Conservation (phyloP, 1,140 invertebrate species). For the Araneus ventricosus region DNA sequence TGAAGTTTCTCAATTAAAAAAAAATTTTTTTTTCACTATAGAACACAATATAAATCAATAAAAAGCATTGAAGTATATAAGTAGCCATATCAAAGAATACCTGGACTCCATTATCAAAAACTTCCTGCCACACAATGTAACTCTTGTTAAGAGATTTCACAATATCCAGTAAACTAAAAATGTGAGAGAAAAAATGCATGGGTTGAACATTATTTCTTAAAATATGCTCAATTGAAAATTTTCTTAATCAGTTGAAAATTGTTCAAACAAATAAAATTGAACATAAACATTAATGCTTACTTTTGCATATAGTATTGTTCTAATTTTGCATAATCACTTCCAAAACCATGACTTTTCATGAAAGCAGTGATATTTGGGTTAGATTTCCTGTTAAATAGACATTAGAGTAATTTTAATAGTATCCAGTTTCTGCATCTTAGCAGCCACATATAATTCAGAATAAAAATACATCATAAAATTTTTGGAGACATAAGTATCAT, state of each 20-base stretch:
- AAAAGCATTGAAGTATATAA: no score
- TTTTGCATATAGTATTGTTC: conserved; percentile 87
- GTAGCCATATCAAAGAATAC: conserved; percentile 76
- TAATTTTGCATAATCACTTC: conserved; percentile 82
- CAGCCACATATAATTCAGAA: no score
- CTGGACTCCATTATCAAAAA: conserved; percentile 89
- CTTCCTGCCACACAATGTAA: conserved; percentile 95
- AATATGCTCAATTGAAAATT: not conserved
- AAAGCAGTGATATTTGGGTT: conserved; percentile 88
- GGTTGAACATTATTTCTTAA: not conserved
- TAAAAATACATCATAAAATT: no score
- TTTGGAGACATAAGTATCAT: no score
- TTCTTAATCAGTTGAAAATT: not conserved
- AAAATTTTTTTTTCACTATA: no score
- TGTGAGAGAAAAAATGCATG: not conserved
- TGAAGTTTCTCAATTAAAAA: no score
- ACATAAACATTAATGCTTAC: conserved; percentile 22
- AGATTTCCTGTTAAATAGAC: conserved; percentile 83
- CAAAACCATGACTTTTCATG: conserved; percentile 85
- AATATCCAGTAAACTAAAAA: conserved; percentile 81
- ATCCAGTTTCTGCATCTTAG: no score
- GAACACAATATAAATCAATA: no score
- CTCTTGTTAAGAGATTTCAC: conserved; percentile 79
- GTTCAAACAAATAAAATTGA: not conserved
- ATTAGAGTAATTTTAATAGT: no score